Evolutionary conservation across 2,797 vertebrate species (phyloP), one percentile per base, ranked within the genome.

Genomic region (Arnoldichthys spilopterus): DNA sequence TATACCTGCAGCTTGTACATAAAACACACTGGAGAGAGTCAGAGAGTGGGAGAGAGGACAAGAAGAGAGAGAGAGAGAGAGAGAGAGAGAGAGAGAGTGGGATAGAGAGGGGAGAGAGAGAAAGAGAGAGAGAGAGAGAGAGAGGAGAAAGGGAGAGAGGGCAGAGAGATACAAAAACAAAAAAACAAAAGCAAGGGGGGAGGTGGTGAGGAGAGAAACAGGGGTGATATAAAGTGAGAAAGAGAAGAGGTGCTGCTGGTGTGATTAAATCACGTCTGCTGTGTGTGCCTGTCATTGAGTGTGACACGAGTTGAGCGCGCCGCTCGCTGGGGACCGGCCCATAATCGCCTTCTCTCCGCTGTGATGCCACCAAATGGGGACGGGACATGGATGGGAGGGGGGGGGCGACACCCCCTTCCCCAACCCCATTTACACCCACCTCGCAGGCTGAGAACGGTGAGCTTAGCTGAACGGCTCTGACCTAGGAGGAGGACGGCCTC

Each of bases 401-500:
- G 37, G 24, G 8, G 37, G 53, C 69, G 12, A 56, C 78, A n/a
- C 37, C 72, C 30, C 24, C 51, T 56, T 37, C 51, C 49, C 37
- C 62, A 59, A 64, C 63, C 51, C 40, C 69, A 37, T 24, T 80
- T 70, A 68, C 79, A 47, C 40, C 58, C 70, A 64, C 43, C 81
- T 68, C 69, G 26, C 56, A 77, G 61, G 63, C 61, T 30, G 68
- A 82, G 61, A 67, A 70, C 76, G 66, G 77, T 34, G 74, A 82
- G 73, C 82, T 79, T 77, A 82, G 79, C 51, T 71, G 53, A 77
- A 85, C 37, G 78, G 70, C 84, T 59, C 84, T 88, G 79, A 85
- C 86, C 85, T 75, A 82, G 72, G 81, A 83, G 73, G 45, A 85
- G 86, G 88, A 72, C 76, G 53, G 83, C 81, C 92, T 84, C 91